phyloP scores from a whole-genome alignment of 2,888 invertebrate species.

The Noctua janthina region DNA sequence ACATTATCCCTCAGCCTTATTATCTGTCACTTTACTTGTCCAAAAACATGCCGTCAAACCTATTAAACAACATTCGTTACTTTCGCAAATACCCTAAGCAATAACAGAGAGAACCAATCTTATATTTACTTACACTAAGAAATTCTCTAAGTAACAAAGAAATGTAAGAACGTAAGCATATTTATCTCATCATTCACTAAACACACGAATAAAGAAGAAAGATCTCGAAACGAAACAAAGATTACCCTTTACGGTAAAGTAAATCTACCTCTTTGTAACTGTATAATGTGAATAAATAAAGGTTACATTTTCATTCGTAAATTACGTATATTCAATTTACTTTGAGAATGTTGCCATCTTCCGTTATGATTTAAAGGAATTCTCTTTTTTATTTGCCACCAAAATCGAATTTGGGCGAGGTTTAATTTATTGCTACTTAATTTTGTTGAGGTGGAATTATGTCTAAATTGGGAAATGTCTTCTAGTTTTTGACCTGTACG shows the following conservation, averaged over 20 bases:
- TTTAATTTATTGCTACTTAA: constrained; percentile 18
- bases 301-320: constrained; percentile 41
- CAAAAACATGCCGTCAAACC: neutral
- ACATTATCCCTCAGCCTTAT: neutral
- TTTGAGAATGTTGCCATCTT: constrained; percentile 37
- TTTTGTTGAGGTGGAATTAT: neutral
- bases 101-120: constrained; percentile 17
- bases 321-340: constrained; percentile 57
- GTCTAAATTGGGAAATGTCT: neutral
- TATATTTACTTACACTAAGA: constrained; percentile 32
- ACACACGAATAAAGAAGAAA: constrained; percentile 34
- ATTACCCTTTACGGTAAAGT: constrained; percentile 51
- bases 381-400: constrained; percentile 24
- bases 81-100: constrained; percentile 39
- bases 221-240: constrained; percentile 35
- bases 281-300: constrained; percentile 53
- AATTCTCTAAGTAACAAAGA: constrained; percentile 39
- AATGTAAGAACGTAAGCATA: constrained; percentile 37
- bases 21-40: neutral
- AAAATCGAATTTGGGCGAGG: constrained; percentile 16
- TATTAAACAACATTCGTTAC: neutral
- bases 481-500: neutral
- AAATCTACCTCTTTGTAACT: constrained; percentile 53
- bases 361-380: constrained; percentile 37
- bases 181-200: constrained; percentile 55